Percentiles rank a stretch among this genome's conserved stretches.
Conservation (phyloP, 2,797 vertebrate species). For the Falco biarmicus region DNA sequence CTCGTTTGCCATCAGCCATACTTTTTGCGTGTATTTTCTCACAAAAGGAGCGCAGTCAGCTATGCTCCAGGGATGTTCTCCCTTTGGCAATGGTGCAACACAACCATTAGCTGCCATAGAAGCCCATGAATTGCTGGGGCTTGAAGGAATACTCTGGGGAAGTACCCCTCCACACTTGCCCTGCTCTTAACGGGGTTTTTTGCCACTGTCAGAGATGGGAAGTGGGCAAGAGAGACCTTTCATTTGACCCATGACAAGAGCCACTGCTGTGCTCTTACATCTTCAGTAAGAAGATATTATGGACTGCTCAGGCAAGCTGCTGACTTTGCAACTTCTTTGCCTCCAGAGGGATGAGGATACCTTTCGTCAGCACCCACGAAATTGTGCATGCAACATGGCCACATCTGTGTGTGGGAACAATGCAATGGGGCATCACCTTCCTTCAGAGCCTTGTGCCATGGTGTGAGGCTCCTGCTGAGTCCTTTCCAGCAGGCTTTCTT, state of each 20-base stretch:
- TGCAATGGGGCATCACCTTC: rapidly evolving
- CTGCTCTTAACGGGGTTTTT: neutral
- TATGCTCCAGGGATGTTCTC: neutral
- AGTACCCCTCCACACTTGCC: neutral
- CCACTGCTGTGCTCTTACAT: neutral
- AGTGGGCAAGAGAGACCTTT: neutral
- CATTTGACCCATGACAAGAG: neutral
- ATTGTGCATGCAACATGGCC: rapidly evolving
- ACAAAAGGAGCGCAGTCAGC: neutral
- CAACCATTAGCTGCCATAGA: neutral
- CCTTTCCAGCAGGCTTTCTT: neutral
- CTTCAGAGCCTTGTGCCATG: neutral
- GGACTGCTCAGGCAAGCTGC: neutral
- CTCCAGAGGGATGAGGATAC: neutral
- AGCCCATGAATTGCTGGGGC: neutral
- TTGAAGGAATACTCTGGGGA: neutral
- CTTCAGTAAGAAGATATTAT: neutral
- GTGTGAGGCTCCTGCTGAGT: neutral
- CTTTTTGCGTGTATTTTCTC: neutral
- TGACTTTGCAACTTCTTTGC: neutral
- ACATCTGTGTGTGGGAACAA: neutral
- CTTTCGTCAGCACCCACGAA: neutral
- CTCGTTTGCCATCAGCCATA: neutral
- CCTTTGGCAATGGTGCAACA: neutral
- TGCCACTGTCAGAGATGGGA: neutral